Evolutionary conservation across 2,113 vertebrate genomes (phyloP).

Genomic region (Dasyurus viverrinus): DNA sequence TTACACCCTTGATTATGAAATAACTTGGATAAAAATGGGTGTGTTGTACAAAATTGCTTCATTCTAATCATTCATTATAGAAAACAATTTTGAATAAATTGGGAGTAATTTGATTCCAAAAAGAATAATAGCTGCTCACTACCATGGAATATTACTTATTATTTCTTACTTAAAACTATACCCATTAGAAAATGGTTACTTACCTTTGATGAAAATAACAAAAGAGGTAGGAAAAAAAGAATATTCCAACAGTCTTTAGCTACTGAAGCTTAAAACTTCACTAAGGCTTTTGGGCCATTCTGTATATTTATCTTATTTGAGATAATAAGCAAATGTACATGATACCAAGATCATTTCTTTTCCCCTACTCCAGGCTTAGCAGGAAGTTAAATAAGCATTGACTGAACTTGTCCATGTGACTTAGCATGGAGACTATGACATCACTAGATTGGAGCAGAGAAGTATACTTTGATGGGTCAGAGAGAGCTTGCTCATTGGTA

Average conservation of each 20-base stretch:
- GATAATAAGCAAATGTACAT: accelerated
- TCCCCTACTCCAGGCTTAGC: neutral
- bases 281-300: neutral
- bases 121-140: accelerated
- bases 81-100: neutral
- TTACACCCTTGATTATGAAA: neutral
- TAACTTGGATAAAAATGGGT: neutral
- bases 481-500: neutral
- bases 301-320: constrained; percentile 32
- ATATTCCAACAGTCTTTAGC: neutral
- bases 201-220: neutral
- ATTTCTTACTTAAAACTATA: accelerated
- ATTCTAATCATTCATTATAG: neutral
- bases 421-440: constrained; percentile 5
- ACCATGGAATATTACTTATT: accelerated
- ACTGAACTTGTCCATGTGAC: neutral
- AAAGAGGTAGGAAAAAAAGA: neutral
- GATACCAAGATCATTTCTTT: neutral
- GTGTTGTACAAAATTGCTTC: neutral
- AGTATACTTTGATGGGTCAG: neutral
- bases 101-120: neutral
- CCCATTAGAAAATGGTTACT: neutral
- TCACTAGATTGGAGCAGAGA: neutral
- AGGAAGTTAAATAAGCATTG: neutral
- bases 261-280: neutral